Evolutionary conservation across 2,113 vertebrate genomes (phyloP), one percentile per base, ranked within the genome.

Genomic region (Scatophagus argus): DNA sequence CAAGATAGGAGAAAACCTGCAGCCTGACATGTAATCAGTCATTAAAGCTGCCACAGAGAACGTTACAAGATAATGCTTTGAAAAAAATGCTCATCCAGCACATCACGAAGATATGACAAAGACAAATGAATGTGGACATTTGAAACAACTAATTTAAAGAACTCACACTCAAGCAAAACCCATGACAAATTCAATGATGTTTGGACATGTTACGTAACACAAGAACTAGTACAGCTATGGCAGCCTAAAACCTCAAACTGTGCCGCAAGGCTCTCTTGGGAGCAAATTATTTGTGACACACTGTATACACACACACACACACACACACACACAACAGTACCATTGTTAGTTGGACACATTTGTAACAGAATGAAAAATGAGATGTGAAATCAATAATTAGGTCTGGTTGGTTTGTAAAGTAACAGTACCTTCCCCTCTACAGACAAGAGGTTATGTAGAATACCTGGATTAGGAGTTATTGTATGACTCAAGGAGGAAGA

Each of bases 221-320:
- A 10, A 76, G 39, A 85, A 69, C 54, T 46, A 77, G 79, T 74
- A 67, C 86, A 81, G 31, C 47, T 23, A 51, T 54, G 9, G 10
- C 43, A 71, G 70, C 62, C 52, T 27, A 14, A 58, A 59, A 27
- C 23, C 59, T 14, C 13, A 10, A 75, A 71, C 39, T 17, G 19
- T 58, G 55, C 74, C 4, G 9, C 8, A 0, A 58, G 74, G 25
- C 36, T 58, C 65, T 72, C 47, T 38, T 0, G 41, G 32, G 71
- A 84, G 58, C 25, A 76, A 85, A 62, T 79, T 46, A 65, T 71
- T 78, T 81, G 43, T 75, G 77, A 77, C 74, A 51, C 55, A 29
- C 44, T n/a, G n/a, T n/a, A 47, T 43, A 16, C 52, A 65, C 19
- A 10, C 32, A 59, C 69, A 69, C 21, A 47, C 52, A 27, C 49